These are phyloP conservation scores for Eledone cirrhosa DNA, from an alignment of 2,888 invertebrate species.

Conservation along the genomic window DNA sequence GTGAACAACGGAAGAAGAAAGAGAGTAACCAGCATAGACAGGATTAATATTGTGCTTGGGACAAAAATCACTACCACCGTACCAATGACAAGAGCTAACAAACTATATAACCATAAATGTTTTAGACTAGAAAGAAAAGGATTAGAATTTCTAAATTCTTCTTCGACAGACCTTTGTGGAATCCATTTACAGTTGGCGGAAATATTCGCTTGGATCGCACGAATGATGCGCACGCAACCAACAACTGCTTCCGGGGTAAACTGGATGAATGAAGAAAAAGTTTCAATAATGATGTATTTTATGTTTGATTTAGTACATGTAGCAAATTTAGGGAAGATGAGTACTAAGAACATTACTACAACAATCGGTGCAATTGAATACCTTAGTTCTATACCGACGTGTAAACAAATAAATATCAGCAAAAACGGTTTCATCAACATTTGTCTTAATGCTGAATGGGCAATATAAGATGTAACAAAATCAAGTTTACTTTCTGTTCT, in stretches of 20 bases:
- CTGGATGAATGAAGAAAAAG: constrained; percentile 54
- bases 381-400: constrained; percentile 47
- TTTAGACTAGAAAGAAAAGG: constrained; percentile 54
- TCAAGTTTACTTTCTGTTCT: constrained; percentile 53
- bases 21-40: constrained; percentile 50
- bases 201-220: constrained; percentile 53
- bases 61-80: constrained; percentile 47
- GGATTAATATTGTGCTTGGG: constrained; percentile 41
- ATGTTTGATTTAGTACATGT: constrained; percentile 51
- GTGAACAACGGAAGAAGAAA: constrained; percentile 53
- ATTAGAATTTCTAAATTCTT: constrained; percentile 54
- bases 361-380: constrained; percentile 53
- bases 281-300: constrained; percentile 53
- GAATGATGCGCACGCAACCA: constrained; percentile 53
- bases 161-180: constrained; percentile 58
- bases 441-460: constrained; percentile 55
- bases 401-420: constrained; percentile 50
- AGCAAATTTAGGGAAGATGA: constrained; percentile 58
- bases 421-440: constrained; percentile 60
- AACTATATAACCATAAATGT: constrained; percentile 57
- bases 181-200: constrained; percentile 54
- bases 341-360: constrained; percentile 55
- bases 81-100: constrained; percentile 44
- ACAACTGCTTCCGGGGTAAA: constrained; percentile 59
- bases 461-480: constrained; percentile 55